These are phyloP conservation scores for Calosoma granatense DNA, from an alignment of 1,140 invertebrate genomes.

Conservation along the genomic window DNA sequence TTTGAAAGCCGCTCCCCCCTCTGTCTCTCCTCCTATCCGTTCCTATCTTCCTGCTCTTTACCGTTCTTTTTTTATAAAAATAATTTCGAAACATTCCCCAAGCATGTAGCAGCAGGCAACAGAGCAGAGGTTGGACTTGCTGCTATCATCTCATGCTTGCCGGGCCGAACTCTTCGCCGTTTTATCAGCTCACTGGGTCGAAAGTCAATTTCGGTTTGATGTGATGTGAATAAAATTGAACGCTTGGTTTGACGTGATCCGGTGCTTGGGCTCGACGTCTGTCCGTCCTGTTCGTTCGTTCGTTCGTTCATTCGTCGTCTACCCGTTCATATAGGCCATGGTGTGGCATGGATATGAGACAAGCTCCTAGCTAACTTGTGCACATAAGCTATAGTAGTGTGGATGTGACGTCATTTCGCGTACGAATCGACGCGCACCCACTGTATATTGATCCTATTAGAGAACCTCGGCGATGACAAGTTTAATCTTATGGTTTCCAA, in stretches of 20 bases:
- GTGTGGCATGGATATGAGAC: slow-evolving; percentile 9
- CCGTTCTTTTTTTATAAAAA: neutral
- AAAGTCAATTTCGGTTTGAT: slow-evolving; percentile 30
- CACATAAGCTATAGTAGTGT: too few species aligned
- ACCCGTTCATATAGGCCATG: neutral
- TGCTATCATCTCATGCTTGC: neutral
- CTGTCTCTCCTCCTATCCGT: neutral
- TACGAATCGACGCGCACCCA: slow-evolving; percentile 3
- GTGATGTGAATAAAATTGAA: slow-evolving; percentile 29
- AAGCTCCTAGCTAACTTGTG: neutral
- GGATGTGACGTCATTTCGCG: neutral
- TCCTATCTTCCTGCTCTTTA: neutral
- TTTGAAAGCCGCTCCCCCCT: too few species aligned
- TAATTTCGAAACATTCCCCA: neutral
- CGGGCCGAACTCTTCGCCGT: slow-evolving; percentile 13
- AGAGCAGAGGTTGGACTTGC: neutral
- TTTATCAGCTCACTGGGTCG: slow-evolving; percentile 27
- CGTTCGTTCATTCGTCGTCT: neutral
- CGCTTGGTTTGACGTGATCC: slow-evolving; percentile 23
- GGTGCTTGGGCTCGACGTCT: slow-evolving; percentile 18
- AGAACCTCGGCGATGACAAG: slow-evolving; percentile 15
- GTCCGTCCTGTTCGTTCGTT: slow-evolving; percentile 1
- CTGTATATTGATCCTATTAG: slow-evolving; percentile 17
- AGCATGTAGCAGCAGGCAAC: neutral
- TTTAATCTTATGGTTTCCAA: slow-evolving; percentile 14